Evolutionary conservation across 2,797 vertebrate species (phyloP).

Genomic region (Urocyon cinereoargenteus): DNA sequence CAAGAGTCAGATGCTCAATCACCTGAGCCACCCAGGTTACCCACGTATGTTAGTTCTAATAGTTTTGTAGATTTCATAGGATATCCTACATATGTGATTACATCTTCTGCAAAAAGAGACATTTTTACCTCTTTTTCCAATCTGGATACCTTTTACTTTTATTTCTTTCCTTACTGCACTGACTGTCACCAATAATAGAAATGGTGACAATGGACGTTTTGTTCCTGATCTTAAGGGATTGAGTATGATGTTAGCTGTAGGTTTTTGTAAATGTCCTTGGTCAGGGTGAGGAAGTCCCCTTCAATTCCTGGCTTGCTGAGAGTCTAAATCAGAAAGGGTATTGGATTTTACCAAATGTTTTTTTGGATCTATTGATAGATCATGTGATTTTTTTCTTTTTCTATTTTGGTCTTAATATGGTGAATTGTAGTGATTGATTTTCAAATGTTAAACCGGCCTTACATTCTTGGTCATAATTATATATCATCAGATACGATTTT

Average conservation of each 20-base stretch:
- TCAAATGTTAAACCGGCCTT: neutral
- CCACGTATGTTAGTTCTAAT: neutral
- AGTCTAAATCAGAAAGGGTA: neutral
- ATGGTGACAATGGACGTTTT: neutral
- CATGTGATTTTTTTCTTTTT: neutral
- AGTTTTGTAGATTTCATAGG: conserved; percentile 1
- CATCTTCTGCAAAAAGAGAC: neutral
- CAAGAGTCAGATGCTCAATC: neutral
- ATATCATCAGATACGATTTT: neutral
- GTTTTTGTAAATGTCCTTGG: neutral
- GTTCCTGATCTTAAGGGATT: neutral
- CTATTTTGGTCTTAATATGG: neutral
- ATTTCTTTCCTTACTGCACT: neutral
- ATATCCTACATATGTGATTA: neutral
- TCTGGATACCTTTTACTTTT: neutral
- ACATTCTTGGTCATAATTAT: neutral
- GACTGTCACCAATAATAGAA: neutral
- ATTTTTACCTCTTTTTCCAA: conserved; percentile 51
- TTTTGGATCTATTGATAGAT: neutral
- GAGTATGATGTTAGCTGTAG: neutral
- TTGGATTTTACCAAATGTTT: neutral
- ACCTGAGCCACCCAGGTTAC: neutral
- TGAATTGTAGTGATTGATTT: neutral
- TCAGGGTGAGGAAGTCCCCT: neutral
- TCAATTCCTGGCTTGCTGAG: neutral